Evolutionary conservation across 1,140 invertebrate genomes (phyloP), one percentile per base, ranked within the genome.

Genomic region (Augochlora pura): DNA sequence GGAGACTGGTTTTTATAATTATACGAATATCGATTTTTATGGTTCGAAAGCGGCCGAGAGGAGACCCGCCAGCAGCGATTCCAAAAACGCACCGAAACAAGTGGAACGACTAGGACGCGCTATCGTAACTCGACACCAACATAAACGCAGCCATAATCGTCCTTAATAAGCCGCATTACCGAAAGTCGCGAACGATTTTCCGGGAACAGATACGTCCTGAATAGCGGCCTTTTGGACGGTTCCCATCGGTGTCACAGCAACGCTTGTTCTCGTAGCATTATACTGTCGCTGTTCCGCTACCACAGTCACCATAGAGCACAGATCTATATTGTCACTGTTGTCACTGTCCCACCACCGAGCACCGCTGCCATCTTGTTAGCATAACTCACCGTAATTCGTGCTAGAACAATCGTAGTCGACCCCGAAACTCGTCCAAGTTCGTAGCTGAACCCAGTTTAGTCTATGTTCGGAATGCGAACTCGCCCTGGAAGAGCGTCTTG

Each of bases 251-350:
- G 59, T 60, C 12, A 54, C 52, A 59, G 6, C 25, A 67, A 18
- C 25, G 63, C 71, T 74, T 79, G 32, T 74, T 74, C 63, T 74
- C 54, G 63, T 73, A 79, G 62, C 70, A 49, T 65, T 39, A 73
- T 65, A 76, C 57, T 60, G 63, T 79, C 32, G 76, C 68, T 46
- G 25, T 32, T 52, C 27, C 25, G 69, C 57, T 49, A 79, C 38
- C 76, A 82, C 64, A 27, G 54, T 78, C 74, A 72, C 64, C 42
- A 59, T 67, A 74, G 32, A 32, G 69, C 49, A 72, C 72, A 67
- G 72, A 72, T 72, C 64, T 72, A 42, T 72, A 81, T 65, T 27
- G 59, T 80, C 38, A 76, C 42, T 27, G 66, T 71, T 39, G 59
- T 73, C 42, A 54, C 57, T 79, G 39, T 78, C 68, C 77, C 70